Evolutionary conservation across 2,888 invertebrate genomes (phyloP), one percentile per base, ranked within the genome.

Genomic region (Drosophila lutescens): DNA sequence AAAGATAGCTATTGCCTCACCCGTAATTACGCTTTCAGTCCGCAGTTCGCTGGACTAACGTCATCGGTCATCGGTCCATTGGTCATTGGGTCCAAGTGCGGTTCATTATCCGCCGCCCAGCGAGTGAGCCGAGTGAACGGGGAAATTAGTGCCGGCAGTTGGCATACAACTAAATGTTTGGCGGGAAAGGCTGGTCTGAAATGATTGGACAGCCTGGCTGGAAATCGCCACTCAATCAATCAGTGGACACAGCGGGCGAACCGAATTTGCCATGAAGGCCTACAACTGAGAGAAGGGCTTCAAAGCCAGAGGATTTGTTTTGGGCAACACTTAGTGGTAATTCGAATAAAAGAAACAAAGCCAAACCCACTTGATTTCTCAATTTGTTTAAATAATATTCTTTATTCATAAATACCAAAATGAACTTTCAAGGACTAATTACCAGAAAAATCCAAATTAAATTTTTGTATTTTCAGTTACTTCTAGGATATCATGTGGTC

Each of bases 201-300:
- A 43, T 59, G 59, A 60, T 60, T 59, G 59, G 32, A 2, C 32
- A 36, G 36, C 20, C 50, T 41, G 49, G 15, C 46, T 49, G 63
- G 60, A 68, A 65, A 46, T 77, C 65, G 71, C 55, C 72, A 80
- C 76, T 88, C 68, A 83, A 80, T 88, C 87, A 86, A 78, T 72
- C 85, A 74, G 74, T 41, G 44, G 60, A 54, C 51, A 43, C 60
- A 50, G 41, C 26, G 38, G 46, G 69, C 30, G 12, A 46, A 32
- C 61, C 53, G 40, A 69, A 65, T 56, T 43, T n/a, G 43, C 38
- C 34, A 58, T 34, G 53, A 38, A 54, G 15, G 17, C 32, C 46
- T 20, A 40, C 38, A 58, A 34, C 36, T 10, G 38, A 17, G 44
- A n/a, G 13, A 6, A 32, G 8, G 26, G 5, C n/a, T 40, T 6